Evolutionary conservation across 1,140 invertebrate species (phyloP).

Genomic region (Caenorhabditis remanei): DNA sequence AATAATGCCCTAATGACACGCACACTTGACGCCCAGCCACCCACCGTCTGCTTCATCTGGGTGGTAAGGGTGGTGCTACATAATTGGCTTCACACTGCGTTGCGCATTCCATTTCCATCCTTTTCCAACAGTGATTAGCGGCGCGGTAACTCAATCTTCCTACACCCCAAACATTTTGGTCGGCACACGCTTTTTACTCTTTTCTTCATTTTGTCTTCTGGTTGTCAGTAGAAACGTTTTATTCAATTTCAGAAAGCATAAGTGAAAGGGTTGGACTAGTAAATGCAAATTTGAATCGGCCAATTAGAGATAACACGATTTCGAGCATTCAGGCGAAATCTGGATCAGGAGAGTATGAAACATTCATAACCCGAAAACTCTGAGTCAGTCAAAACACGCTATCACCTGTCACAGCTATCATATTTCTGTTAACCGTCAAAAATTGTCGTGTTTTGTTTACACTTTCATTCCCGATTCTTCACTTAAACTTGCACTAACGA

Average conservation of each 20-base stretch:
- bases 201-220: neutral
- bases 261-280: too few species aligned
- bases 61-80: neutral
- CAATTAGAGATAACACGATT: too few species aligned
- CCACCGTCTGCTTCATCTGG: constrained; percentile 41
- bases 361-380: too few species aligned
- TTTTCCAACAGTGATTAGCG: constrained; percentile 36
- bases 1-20: constrained; percentile 54
- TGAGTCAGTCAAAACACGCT: too few species aligned
- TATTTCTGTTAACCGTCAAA: neutral
- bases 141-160: constrained; percentile 51
- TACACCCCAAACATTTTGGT: constrained; percentile 29
- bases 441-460: neutral
- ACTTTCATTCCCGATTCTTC: neutral
- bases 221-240: too few species aligned
- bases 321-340: too few species aligned
- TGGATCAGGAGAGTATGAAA: too few species aligned
- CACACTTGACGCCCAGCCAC: constrained; percentile 22
- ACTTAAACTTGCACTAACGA: constrained; percentile 37
- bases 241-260: too few species aligned
- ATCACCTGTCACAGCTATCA: neutral
- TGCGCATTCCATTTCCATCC: constrained; percentile 36
- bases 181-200: neutral
- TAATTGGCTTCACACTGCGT: constrained; percentile 56
- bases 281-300: too few species aligned